Evolutionary conservation across 1,140 invertebrate species (phyloP).

Genomic region (Magallana gigas): DNA sequence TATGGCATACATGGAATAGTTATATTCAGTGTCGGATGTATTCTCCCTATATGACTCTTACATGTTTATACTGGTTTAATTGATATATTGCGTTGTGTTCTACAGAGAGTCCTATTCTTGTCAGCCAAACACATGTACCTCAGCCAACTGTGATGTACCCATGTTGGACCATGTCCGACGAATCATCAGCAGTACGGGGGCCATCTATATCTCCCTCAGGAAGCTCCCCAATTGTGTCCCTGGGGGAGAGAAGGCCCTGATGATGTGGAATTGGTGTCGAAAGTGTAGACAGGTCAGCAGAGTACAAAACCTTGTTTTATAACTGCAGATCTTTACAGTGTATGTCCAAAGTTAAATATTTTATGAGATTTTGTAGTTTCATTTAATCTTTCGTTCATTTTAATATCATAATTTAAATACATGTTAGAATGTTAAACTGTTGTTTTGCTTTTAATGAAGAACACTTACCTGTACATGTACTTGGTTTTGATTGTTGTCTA

Average conservation of each 20-base stretch:
- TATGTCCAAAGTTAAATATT: too few relatives aligned
- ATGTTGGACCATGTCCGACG: conserved; percentile 93
- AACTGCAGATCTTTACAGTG: too few relatives aligned
- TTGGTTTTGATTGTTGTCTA: too few relatives aligned
- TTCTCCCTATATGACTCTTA: too few relatives aligned
- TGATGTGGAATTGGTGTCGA: conserved; percentile 93
- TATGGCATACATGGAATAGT: too few relatives aligned
- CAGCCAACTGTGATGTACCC: conserved; percentile 87
- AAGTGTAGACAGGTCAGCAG: conserved; percentile 85
- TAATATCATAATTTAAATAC: too few relatives aligned
- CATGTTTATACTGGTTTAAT: background rate
- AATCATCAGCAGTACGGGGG: conserved; percentile 89
- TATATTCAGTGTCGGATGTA: background rate
- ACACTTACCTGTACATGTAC: too few relatives aligned
- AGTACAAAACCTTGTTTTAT: too few relatives aligned
- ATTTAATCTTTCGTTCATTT: too few relatives aligned
- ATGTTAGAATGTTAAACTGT: too few relatives aligned
- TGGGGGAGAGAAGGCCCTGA: conserved; percentile 81
- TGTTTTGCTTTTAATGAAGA: too few relatives aligned
- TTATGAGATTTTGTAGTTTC: too few relatives aligned
- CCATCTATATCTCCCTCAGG: conserved; percentile 85
- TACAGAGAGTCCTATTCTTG: conserved; percentile 84
- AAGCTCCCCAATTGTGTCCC: conserved; percentile 78
- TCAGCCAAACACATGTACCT: conserved; percentile 88
- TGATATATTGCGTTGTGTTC: conserved; percentile 71